Evolutionary conservation across 2,888 invertebrate genomes (phyloP), one percentile per base, ranked within the genome.

Genomic region (Torymus texanus): DNA sequence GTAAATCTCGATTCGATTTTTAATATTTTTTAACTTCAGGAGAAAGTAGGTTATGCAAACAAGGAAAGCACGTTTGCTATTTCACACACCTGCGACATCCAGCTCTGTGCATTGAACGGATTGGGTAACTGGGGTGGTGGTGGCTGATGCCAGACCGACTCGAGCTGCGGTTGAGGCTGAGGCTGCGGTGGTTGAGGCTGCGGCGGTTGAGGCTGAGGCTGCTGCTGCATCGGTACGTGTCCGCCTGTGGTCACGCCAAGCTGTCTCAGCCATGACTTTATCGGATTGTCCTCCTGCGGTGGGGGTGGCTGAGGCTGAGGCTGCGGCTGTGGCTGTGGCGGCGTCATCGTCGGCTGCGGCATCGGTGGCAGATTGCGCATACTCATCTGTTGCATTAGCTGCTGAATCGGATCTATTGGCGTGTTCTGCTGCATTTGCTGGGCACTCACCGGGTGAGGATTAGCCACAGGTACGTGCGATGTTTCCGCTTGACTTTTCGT

Each of bases 381-480:
- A 29, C 91, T 91, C 91, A 92, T 92, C 82, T 92, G 92, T 75
- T 92, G 91, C 66, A 92, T 91, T 56, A 92, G 86, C 67, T 91
- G 91, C 81, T 92, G 91, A 70, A 92, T 85, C 8, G 92, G 92
- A 86, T 92, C 92, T 65, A 92, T 85, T n/a, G 88, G 85, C 85
- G 80, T 82, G 85, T 68, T 18, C 75, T 79, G 41, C 8, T 41
- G 29, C 21, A 71, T 12, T 12, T 59, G 71, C 24, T 73, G 78
- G 1, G 85, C 55, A 14, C 85, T 82, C 10, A 86, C 82, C n/a
- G 87, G 79, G 82, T 87, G 88, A 13, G 87, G 84, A 84, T 84
- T 88, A 24, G 87, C 77, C 14, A 75, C 12, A 10, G 88, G 83
- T 21, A 87, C 81, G 79, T 88, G 89, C 73, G 84, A 11, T 8